A percentile compares a stretch with the other conserved stretches of the same genome.
phyloP scores from a whole-genome alignment of 2,113 vertebrate genomes.

The Ornithorhynchus anatinus region DNA sequence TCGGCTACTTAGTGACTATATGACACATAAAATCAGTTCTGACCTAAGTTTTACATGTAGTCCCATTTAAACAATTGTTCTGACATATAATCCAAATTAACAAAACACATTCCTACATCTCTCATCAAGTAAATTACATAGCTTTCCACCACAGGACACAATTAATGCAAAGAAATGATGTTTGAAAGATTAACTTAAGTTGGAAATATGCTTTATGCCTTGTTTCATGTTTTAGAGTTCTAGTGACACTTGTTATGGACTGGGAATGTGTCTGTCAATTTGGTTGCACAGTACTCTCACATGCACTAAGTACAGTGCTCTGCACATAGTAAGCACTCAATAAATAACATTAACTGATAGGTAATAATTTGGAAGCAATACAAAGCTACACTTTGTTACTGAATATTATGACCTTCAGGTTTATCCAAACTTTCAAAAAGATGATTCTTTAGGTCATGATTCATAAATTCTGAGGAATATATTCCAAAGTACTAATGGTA shows the following conservation, averaged over 20 bases:
- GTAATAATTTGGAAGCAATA: no score
- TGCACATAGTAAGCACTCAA: no score
- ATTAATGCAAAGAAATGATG: constrained; percentile 34
- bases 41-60: background rate
- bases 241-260: background rate
- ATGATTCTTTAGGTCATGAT: constrained; percentile 23
- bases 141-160: constrained; percentile 21
- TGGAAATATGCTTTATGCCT: constrained; percentile 42
- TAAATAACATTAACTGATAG: no score
- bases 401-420: constrained; percentile 19
- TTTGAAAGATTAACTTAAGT: constrained; percentile 14
- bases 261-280: no score
- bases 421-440: constrained; percentile 2
- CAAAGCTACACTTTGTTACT: constrained; percentile 1
- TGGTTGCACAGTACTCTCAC: no score
- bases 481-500: constrained; percentile 22
- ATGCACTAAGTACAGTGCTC: no score
- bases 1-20: background rate
- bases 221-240: constrained; percentile 28
- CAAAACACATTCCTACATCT: constrained; percentile 6
- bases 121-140: constrained; percentile 36
- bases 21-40: background rate
- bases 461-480: constrained; percentile 46
- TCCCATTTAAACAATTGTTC: constrained; percentile 16
- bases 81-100: background rate